These are phyloP conservation scores for Pachypeltis micranthus DNA, from an alignment of 1,140 invertebrate species.

Conservation along the genomic window DNA sequence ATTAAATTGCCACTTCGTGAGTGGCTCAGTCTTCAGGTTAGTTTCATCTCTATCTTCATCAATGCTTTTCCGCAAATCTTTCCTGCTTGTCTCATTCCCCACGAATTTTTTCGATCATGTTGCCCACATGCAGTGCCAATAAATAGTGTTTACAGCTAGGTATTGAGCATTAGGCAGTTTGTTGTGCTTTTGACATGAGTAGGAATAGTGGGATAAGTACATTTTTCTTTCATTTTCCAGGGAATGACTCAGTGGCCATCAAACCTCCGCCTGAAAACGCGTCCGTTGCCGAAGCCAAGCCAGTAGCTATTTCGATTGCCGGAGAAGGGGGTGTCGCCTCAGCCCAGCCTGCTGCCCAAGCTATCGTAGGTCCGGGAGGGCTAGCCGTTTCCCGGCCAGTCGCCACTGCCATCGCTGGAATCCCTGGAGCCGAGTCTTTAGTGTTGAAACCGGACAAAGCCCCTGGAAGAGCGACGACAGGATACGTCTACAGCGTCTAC, in stretches of 20 bases:
- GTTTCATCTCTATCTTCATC: no score
- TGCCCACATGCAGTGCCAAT: no score
- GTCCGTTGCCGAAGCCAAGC: constrained; percentile 56
- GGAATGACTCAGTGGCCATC: constrained; percentile 34
- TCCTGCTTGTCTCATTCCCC: no score
- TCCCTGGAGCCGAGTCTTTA: constrained; percentile 31
- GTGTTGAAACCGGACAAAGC: constrained; percentile 39
- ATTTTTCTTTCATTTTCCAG: constrained; percentile 20
- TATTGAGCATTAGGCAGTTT: no score
- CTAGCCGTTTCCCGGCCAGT: constrained; percentile 52
- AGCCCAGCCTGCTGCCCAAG: constrained; percentile 51
- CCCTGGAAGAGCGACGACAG: constrained; percentile 19
- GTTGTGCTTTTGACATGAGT: no score
- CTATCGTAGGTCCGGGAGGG: constrained; percentile 50
- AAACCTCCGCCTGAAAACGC: constrained; percentile 41
- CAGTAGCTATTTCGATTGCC: constrained; percentile 45
- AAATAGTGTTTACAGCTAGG: no score
- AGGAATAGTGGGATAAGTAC: not conserved
- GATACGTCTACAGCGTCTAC: constrained; percentile 29
- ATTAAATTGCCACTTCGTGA: no score
- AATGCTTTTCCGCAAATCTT: no score
- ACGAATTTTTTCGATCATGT: no score
- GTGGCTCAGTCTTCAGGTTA: no score
- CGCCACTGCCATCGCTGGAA: constrained; percentile 55
- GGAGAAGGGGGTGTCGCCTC: constrained; percentile 48